phyloP scores from a whole-genome alignment of 2,888 invertebrate species.

The Tortricodes alternella region DNA sequence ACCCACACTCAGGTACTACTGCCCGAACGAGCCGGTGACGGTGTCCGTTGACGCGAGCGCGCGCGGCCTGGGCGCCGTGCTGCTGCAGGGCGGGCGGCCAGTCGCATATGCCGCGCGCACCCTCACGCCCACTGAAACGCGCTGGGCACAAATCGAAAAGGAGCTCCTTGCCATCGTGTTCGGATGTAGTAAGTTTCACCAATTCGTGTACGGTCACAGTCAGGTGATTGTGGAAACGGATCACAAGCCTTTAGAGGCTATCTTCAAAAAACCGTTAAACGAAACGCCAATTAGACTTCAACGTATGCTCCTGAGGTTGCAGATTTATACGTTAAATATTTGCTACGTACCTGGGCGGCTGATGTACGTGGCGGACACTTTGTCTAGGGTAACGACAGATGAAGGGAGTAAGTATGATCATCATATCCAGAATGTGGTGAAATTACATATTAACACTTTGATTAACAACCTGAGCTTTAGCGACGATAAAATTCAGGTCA shows the following conservation, averaged over 20 bases:
- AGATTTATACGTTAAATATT: background rate
- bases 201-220: slow-evolving; percentile 36
- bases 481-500: background rate
- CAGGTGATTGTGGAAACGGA: slow-evolving; percentile 41
- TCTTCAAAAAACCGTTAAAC: slow-evolving; percentile 34
- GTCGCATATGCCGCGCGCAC: slow-evolving; percentile 30
- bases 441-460: background rate
- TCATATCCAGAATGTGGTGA: background rate
- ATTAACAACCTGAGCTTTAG: background rate
- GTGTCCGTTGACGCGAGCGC: slow-evolving; percentile 29
- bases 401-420: background rate
- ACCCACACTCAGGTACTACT: slow-evolving; percentile 26
- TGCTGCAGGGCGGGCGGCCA: slow-evolving; percentile 28
- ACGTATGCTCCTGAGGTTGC: slow-evolving; percentile 3
- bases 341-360: slow-evolving; percentile 37
- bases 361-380: slow-evolving; percentile 41
- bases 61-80: slow-evolving; percentile 24
- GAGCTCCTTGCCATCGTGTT: slow-evolving; percentile 35
- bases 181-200: slow-evolving; percentile 33
- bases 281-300: slow-evolving; percentile 7
- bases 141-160: slow-evolving; percentile 35
- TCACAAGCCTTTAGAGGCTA: slow-evolving; percentile 40
- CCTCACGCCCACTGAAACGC: slow-evolving; percentile 23
- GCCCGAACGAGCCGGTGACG: slow-evolving; percentile 10
- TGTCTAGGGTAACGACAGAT: slow-evolving; percentile 37